Base-by-base conservation (phyloP, 2,888 invertebrate species). In the Ceramica pisi region DNA sequence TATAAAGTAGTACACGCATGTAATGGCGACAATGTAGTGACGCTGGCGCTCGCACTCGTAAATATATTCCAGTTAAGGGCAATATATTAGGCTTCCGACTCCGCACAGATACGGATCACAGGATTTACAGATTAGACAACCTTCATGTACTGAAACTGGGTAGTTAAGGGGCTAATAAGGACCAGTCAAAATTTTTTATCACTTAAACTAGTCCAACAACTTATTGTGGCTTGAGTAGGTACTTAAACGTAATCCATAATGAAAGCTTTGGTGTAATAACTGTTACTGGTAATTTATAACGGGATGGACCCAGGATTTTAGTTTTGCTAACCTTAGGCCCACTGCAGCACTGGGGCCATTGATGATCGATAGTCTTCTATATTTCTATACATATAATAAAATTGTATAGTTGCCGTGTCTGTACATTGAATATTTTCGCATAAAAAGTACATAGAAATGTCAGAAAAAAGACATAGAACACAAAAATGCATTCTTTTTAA, bases 71-170 rank as follows among this genome's bases (percentile, higher is more conserved):
- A 70, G 77, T 76, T 70, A 78, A 50, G 55, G 81, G 64, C 78
- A 82, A 79, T 80, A 71, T 77, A 80, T 78, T 72, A 67, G 67
- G 65, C 72, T 72, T 78, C 73, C 67, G 46, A 69, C 67, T 67
- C 75, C 63, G 61, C 31, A 51, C 79, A 57, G 80, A 82, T 75
- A 80, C 63, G 35, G 68, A 80, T 80, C 80, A 79, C 67, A 80
- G 67, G 75, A 83, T 71, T 55, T 73, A 68, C 75, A 75, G 83
- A 80, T 75, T 59, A 71, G 62, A 63, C 57, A 26, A 51, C 62
- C 50, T 62, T 50, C 48, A 74, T 63, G 46, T 67, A 79, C 64
- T 61, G 72, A 61, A 81, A 64, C 67, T 69, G 12, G 60, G 60
- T 44, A 60, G 51, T 44, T 35, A 48, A 21, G 16, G 21, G 46